Evolutionary conservation across 2,888 invertebrate species (phyloP).

Genomic region (Leptopterna dolabrata): DNA sequence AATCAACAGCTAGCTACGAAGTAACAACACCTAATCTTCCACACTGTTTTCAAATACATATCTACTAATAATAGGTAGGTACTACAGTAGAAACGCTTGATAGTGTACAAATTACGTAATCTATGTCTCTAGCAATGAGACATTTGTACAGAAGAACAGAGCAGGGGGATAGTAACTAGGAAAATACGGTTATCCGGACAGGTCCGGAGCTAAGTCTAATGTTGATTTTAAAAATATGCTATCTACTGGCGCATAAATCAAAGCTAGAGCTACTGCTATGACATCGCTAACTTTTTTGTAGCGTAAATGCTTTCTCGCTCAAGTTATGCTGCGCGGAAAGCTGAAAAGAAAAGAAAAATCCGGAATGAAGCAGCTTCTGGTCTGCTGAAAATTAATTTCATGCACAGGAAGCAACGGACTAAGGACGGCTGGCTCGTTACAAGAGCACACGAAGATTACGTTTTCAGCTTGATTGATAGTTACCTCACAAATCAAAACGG

Average conservation of each 20-base stretch:
- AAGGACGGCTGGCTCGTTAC: background rate
- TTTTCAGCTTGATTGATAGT: background rate
- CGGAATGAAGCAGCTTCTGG: background rate
- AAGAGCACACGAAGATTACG: background rate
- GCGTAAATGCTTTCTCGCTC: background rate
- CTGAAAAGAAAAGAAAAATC: background rate
- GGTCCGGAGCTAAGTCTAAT: background rate
- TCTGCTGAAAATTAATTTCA: constrained; percentile 3
- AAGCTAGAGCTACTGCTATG: background rate
- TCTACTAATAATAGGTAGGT: too few relatives aligned
- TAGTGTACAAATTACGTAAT: too few relatives aligned
- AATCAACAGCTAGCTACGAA: too few relatives aligned
- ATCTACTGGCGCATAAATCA: background rate
- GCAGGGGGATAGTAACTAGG: background rate
- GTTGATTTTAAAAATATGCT: background rate
- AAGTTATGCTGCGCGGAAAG: background rate
- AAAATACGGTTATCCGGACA: too few relatives aligned
- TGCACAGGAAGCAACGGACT: background rate
- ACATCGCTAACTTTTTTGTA: background rate
- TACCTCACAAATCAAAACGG: constrained; percentile 5
- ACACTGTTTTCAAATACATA: background rate
- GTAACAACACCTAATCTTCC: too few relatives aligned
- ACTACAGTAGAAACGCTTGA: background rate
- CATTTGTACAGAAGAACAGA: too few relatives aligned
- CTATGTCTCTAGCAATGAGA: too few relatives aligned